Evolutionary conservation across 2,113 vertebrate species (phyloP), one percentile per base, ranked within the genome.

Genomic region (Papio anubis): DNA sequence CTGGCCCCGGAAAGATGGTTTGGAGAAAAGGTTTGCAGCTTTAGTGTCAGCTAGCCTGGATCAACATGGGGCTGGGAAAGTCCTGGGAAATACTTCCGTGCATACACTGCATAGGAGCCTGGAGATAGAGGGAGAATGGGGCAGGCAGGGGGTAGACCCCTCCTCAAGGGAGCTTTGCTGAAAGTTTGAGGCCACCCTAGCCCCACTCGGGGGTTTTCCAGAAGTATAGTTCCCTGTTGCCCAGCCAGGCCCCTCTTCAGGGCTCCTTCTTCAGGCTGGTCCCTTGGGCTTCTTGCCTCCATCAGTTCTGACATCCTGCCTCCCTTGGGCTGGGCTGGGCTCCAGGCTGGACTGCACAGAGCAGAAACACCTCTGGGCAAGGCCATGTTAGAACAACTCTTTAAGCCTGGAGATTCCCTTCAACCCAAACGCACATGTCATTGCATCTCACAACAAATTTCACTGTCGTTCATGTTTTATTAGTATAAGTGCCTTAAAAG

Each of bases 401-500:
- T n/a, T 40, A 6, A 4, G 92, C 35, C 68, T 32, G 59, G 82
- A 95, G 8, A 18, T 78, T 92, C 32, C 68, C 59, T 94, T 38
- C 79, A 81, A 86, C 92, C 86, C 76, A 68, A 88, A 66, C 21
- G 72, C 57, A 5, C 17, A 2, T 93, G 92, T 83, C 92, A 75
- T 27, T 40, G 14, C 43, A 3, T 87, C 80, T 93, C 81, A 11
- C 87, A 11, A 61, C 38, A 85, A 72, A 83, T 98, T 93, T 43
- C 43, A 76, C 96, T 61, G 83, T 98, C 1, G 11, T 96, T 98
- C 45, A 61, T 90, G 97, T 98, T 97, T 97, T 96, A 88, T 96
- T 97, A 96, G 92, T 73, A 38, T 95, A 96, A 97, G 91, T 91
- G 97, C 87, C 32, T 97, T 97, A 98, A 98, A 98, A 98, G 43